Percentiles rank a stretch among this genome's conserved stretches.
Conservation (phyloP, 2,797 vertebrate genomes). For the Notamacropus eugenii region DNA sequence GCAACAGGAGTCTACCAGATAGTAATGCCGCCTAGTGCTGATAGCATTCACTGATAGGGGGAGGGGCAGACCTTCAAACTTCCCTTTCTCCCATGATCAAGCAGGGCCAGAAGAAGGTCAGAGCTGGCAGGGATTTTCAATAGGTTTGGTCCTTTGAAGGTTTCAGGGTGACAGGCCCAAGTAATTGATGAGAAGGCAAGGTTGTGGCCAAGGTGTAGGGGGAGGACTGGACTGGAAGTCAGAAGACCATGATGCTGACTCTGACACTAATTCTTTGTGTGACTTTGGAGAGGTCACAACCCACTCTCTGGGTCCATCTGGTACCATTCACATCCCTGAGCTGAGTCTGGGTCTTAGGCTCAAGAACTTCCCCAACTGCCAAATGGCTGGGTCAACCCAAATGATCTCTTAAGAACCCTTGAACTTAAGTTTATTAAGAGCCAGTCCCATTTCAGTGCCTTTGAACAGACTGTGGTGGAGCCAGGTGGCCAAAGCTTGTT, state of each 20-base stretch:
- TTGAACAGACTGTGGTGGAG: background rate
- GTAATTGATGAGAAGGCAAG: background rate
- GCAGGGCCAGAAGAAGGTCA: background rate
- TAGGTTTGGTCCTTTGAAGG: background rate
- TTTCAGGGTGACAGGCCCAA: background rate
- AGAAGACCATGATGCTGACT: background rate
- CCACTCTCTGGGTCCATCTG: background rate
- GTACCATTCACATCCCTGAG: background rate
- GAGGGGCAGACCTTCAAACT: constrained; percentile 46
- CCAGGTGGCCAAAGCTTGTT: background rate
- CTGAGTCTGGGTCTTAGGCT: background rate
- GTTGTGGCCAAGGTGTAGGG: background rate
- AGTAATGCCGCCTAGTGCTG: constrained; percentile 69
- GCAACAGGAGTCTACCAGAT: constrained; percentile 73
- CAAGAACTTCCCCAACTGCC: background rate
- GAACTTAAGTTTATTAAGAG: background rate
- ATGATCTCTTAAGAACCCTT: background rate
- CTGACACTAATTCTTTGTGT: background rate
- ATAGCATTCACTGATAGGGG: constrained; percentile 63
- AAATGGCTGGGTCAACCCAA: background rate
- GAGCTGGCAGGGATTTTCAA: background rate
- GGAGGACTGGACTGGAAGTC: background rate
- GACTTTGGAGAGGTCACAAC: background rate
- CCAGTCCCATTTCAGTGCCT: background rate
- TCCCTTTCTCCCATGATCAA: constrained; percentile 10